phyloP scores from a whole-genome alignment of 2,113 vertebrate genomes.

The Grallaria varia region DNA sequence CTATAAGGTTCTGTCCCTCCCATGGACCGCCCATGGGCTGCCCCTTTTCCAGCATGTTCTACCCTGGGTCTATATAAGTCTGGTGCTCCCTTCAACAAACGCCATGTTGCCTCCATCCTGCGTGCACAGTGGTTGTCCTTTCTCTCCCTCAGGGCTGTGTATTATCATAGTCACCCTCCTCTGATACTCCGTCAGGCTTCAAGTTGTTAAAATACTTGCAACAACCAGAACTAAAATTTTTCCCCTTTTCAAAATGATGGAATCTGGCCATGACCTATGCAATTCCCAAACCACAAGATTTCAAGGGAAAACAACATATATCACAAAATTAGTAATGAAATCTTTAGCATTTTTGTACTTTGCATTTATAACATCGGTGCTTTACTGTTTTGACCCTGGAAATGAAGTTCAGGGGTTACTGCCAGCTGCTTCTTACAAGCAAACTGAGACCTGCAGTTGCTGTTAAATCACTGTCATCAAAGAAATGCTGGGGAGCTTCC shows the following conservation, averaged over 20 bases:
- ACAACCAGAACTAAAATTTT: neutral
- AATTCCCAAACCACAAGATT: neutral
- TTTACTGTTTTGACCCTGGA: neutral
- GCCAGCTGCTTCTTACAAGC: neutral
- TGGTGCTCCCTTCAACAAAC: too few relatives aligned
- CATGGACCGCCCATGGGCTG: too few relatives aligned
- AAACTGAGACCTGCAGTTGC: neutral
- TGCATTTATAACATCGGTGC: neutral
- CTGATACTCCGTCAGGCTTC: too few relatives aligned
- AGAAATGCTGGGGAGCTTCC: neutral
- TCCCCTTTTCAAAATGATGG: neutral
- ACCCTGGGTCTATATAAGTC: too few relatives aligned
- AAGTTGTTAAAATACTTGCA: neutral
- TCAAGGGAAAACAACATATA: neutral
- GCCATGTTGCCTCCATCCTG: too few relatives aligned
- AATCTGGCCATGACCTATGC: neutral
- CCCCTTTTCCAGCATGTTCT: too few relatives aligned
- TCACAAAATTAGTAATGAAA: neutral
- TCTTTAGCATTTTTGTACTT: neutral
- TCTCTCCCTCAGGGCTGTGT: too few relatives aligned
- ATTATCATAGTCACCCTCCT: too few relatives aligned
- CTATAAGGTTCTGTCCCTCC: too few relatives aligned
- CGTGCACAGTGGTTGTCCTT: too few relatives aligned
- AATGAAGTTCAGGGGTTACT: neutral
- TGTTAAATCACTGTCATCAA: neutral